Conservation (phyloP, 2,113 vertebrate species). For the Hemibagrus wyckioides region DNA sequence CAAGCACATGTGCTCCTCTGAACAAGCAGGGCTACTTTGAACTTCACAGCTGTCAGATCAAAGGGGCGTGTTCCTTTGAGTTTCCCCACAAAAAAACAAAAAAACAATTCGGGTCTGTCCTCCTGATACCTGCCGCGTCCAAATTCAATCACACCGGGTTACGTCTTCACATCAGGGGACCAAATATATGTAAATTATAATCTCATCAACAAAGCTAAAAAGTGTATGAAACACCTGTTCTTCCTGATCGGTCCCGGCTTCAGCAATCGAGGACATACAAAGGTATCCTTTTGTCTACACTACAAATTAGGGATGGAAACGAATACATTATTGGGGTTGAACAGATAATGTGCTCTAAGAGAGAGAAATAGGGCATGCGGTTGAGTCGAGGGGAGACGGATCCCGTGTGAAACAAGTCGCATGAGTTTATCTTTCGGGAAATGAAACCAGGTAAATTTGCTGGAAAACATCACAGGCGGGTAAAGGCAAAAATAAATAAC, state of each 20-base stretch:
- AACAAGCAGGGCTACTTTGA: conserved; percentile 53
- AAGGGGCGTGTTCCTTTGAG: conserved; percentile 53
- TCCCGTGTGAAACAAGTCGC: not conserved
- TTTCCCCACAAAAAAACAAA: conserved; percentile 29
- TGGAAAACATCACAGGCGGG: not conserved
- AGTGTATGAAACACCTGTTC: conserved; percentile 38
- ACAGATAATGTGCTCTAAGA: not conserved
- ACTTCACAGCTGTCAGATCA: conserved; percentile 62
- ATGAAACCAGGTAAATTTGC: not conserved
- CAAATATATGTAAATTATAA: conserved; percentile 52
- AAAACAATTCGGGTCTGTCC: conserved; percentile 40
- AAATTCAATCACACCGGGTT: conserved; percentile 42
- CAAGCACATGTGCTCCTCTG: conserved; percentile 43
- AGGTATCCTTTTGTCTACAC: not conserved
- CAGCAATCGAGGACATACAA: conserved; percentile 16
- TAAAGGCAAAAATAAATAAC: not conserved
- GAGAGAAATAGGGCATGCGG: not conserved
- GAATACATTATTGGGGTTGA: not conserved
- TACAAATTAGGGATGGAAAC: not conserved
- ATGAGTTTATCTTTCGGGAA: not conserved
- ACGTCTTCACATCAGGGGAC: conserved; percentile 26
- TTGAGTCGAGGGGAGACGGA: not conserved
- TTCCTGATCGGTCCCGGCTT: conserved; percentile 20
- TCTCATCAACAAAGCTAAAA: conserved; percentile 37
- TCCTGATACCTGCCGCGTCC: conserved; percentile 36